Conservation (phyloP, 2,113 vertebrate genomes). For the Atrichornis clamosus region DNA sequence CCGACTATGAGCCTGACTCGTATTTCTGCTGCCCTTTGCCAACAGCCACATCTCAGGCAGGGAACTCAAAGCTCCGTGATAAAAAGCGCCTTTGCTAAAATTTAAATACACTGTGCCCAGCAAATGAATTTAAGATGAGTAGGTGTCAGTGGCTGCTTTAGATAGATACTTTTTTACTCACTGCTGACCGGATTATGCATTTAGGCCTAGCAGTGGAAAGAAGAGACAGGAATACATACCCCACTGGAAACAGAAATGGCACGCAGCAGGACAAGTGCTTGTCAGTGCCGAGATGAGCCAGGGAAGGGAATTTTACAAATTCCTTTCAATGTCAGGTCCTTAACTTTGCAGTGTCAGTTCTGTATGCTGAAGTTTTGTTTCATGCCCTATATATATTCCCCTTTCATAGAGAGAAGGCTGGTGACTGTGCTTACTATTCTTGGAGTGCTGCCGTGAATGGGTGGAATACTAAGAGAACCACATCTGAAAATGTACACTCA, state of each 20-base stretch:
- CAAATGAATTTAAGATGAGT: not conserved
- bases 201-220: not conserved
- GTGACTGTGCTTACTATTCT: conserved; percentile 68
- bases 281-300: not conserved
- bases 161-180: not conserved
- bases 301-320: conserved; percentile 58
- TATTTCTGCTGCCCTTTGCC: not conserved
- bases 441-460: conserved; percentile 61
- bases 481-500: conserved; percentile 73
- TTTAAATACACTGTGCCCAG: not conserved
- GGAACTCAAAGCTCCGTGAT: not conserved
- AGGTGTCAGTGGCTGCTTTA: not conserved
- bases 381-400: conserved; percentile 57
- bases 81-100: not conserved
- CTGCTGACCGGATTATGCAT: not conserved
- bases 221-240: not conserved
- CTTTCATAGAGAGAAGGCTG: conserved; percentile 54
- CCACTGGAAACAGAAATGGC: not conserved
- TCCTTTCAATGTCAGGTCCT: conserved; percentile 62
- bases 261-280: not conserved
- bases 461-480: conserved; percentile 70
- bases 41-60: not conserved
- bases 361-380: conserved; percentile 48
- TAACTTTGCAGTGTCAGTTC: conserved; percentile 53
- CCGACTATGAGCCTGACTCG: not conserved